These are phyloP conservation scores for Saccostrea cuccullata DNA, from an alignment of 1,140 invertebrate species.

Conservation along the genomic window DNA sequence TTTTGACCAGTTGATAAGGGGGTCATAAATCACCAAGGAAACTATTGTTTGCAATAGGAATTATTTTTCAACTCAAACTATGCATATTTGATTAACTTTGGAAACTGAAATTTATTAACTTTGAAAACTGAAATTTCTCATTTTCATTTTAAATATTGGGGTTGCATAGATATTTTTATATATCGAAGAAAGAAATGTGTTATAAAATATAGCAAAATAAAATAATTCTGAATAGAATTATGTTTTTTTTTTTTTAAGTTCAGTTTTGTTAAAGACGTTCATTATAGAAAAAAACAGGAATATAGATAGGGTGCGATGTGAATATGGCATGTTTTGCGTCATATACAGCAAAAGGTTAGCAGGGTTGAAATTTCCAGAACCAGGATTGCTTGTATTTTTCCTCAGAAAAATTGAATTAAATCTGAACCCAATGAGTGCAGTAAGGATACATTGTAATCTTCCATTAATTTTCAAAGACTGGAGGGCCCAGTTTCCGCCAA, in stretches of 20 bases:
- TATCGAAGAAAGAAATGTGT: not conserved
- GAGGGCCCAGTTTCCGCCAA: not conserved
- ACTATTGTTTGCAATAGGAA: not conserved
- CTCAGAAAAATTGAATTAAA: too few relatives aligned
- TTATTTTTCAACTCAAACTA: not conserved
- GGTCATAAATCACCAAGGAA: not conserved
- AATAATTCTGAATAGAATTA: not conserved
- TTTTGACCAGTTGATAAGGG: not conserved
- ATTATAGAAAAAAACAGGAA: too few relatives aligned
- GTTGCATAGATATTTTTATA: not conserved
- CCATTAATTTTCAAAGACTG: not conserved
- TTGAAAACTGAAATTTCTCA: not conserved
- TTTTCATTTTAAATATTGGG: not conserved
- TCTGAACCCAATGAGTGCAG: not conserved
- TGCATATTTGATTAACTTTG: not conserved
- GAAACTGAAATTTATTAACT: not conserved
- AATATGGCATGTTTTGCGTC: not conserved
- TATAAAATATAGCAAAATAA: not conserved
- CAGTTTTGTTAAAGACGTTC: too few relatives aligned
- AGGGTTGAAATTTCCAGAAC: too few relatives aligned
- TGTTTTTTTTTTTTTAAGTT: not conserved
- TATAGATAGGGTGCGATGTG: too few relatives aligned
- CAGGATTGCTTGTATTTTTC: too few relatives aligned
- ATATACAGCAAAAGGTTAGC: not conserved
- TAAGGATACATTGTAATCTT: not conserved